Evolutionary conservation across 2,888 invertebrate genomes (phyloP), one percentile per base, ranked within the genome.

Genomic region (Hylaea fasciaria): DNA sequence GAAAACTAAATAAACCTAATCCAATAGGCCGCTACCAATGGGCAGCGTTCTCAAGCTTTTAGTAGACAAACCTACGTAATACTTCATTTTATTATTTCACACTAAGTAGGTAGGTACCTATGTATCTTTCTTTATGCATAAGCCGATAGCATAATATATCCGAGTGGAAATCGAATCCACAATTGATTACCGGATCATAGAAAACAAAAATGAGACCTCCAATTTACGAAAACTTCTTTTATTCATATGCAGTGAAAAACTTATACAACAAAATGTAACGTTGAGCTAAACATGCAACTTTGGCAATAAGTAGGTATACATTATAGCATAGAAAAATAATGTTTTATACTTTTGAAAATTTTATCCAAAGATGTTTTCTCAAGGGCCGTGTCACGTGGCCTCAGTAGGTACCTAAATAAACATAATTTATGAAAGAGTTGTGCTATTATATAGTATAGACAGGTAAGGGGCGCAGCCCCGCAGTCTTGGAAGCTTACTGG

Each of bases 241-340:
- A 66, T 85, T 85, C 72, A 87, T 88, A 89, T 85, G 84, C 82
- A 87, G 81, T 83, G 87, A 88, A 85, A 85, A 86, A 89, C 88
- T 87, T 87, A 85, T 84, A 89, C 86, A 87, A 85, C 85, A 79
- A 32, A 76, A 72, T 46, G 62, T 57, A 74, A 80, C 78, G 74
- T 74, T 70, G 64, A 70, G 77, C 73, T 77, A 70, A 66, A 39
- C 14, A 39, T 44, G 41, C 68, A 75, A 81, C 32, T 82, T 83
- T 85, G 82, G 84, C 77, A 78, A 79, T 74, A n/a, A n/a, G n/a
- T n/a, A n/a, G n/a, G n/a, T n/a, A n/a, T n/a, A n/a, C n/a, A n/a
- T n/a, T n/a, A n/a, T 74, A 79, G 74, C 78, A 71, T 85, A 84
- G 71, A 86, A 86, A 86, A 84, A 85, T 85, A 83, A 82, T 69